Evolutionary conservation across 2,797 vertebrate species (phyloP), one percentile per base, ranked within the genome.

Genomic region (Moxostoma hubbsi): DNA sequence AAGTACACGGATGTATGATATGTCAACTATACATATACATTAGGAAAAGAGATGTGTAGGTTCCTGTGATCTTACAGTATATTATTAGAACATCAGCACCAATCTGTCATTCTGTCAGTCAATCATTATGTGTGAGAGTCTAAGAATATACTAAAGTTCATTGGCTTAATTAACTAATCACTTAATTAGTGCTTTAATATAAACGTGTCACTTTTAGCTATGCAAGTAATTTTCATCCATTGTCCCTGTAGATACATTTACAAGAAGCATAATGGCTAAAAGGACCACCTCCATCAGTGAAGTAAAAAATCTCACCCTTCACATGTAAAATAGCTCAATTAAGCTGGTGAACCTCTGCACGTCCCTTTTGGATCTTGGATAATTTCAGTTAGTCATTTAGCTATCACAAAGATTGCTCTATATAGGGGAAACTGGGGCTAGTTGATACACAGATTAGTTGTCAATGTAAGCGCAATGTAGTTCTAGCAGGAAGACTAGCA

Each of bases 141-240:
- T 80, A 74, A 73, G 61, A 78, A 82, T 75, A 79, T 73, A 15
- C 47, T 47, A 66, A 55, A 81, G 80, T 77, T 82, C 73, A 82
- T 79, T 65, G 68, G 65, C 62, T 82, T 85, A 82, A 80, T 80
- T 85, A 82, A 85, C 67, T 82, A 82, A 82, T 82, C 82, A 78
- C 63, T 74, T 82, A 63, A 82, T 82, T 82, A 82, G 64, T 69
- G 69, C 75, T 82, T 82, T 74, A 78, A 82, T 74, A 81, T 74
- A 78, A 67, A 73, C 68, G 75, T 78, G 75, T 81, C 74, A 83
- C 69, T 76, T 83, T 83, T 81, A 77, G 79, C 74, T 77, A 78
- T 70, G 79, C 51, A 70, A 73, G 64, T 80, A 16, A 78, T 81
- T 83, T 83, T 70, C 58, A 46, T 73, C 70, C 8, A 53, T 57